Percentiles rank a stretch among this genome's conserved stretches.
These are phyloP conservation scores for Silurus meridionalis DNA, from an alignment of 2,113 vertebrate species.

Conservation along the genomic window DNA sequence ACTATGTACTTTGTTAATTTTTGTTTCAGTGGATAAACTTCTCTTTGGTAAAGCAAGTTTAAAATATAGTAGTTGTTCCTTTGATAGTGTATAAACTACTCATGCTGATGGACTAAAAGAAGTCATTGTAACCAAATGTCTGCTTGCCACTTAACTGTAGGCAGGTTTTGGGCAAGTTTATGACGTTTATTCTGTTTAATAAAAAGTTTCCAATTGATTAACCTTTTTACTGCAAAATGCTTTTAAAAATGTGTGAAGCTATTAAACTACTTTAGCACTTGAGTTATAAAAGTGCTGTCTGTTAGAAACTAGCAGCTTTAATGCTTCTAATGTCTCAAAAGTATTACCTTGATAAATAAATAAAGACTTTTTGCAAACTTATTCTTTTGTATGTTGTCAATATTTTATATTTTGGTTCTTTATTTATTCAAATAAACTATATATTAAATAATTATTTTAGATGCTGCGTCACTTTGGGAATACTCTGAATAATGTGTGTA, in stretches of 20 bases:
- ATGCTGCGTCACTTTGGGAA: too few species aligned
- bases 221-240: constrained; percentile 73
- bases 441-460: too few species aligned
- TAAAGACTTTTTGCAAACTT: constrained; percentile 68
- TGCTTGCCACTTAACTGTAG: constrained; percentile 54
- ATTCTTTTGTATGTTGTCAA: constrained; percentile 12
- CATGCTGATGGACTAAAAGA: constrained; percentile 64
- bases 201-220: constrained; percentile 71
- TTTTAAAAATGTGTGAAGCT: constrained; percentile 70
- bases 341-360: constrained; percentile 54
- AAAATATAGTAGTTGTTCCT: constrained; percentile 8
- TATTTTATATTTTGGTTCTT: constrained; percentile 9
- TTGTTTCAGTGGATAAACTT: constrained; percentile 58
- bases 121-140: constrained; percentile 48
- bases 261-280: constrained; percentile 79
- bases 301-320: constrained; percentile 75
- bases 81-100: constrained; percentile 53
- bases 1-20: constrained; percentile 35
- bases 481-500: too few species aligned
- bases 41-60: constrained; percentile 69
- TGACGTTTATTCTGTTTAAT: constrained; percentile 70
- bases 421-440: too few species aligned
- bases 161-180: constrained; percentile 65
- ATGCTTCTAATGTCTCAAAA: constrained; percentile 74
- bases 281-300: constrained; percentile 75